Evolutionary conservation across 1,140 invertebrate species (phyloP).

Genomic region (Zaprionus gabonicus): DNA sequence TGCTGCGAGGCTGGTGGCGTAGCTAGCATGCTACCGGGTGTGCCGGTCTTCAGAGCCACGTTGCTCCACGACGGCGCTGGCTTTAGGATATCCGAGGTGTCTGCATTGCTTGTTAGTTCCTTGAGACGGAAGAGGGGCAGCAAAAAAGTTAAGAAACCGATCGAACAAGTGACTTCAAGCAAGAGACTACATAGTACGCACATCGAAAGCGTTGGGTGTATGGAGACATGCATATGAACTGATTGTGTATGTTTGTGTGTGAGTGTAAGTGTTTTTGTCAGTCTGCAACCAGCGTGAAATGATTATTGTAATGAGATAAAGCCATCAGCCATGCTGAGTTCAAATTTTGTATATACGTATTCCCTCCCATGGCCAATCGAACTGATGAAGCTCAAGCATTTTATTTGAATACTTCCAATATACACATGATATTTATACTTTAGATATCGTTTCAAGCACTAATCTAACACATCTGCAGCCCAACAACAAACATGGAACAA

Average conservation of each 20-base stretch:
- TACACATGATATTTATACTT: conserved; percentile 1
- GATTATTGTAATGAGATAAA: background rate
- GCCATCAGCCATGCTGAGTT: background rate
- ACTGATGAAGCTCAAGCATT: conserved; percentile 10
- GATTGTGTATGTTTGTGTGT: conserved; percentile 31
- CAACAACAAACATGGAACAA: conserved; percentile 55
- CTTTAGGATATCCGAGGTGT: conserved; percentile 73
- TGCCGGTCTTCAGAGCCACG: conserved; percentile 70
- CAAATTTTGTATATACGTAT: background rate
- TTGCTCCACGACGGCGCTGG: conserved; percentile 83
- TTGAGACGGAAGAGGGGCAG: conserved; percentile 6
- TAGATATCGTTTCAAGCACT: background rate
- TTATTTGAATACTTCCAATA: background rate
- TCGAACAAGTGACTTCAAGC: background rate
- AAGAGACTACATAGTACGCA: conserved; percentile 33
- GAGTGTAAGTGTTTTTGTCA: conserved; percentile 22
- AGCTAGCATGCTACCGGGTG: conserved; percentile 39
- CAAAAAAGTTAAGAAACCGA: background rate
- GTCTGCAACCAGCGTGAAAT: background rate
- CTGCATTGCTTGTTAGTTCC: conserved; percentile 61
- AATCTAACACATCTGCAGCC: background rate
- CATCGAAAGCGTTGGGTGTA: conserved; percentile 54
- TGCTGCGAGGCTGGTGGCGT: conserved; percentile 56
- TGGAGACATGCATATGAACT: conserved; percentile 46
- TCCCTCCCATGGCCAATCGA: background rate